Evolutionary conservation across 2,888 invertebrate genomes (phyloP), one percentile per base, ranked within the genome.

Genomic region (Acrobasis suavella): DNA sequence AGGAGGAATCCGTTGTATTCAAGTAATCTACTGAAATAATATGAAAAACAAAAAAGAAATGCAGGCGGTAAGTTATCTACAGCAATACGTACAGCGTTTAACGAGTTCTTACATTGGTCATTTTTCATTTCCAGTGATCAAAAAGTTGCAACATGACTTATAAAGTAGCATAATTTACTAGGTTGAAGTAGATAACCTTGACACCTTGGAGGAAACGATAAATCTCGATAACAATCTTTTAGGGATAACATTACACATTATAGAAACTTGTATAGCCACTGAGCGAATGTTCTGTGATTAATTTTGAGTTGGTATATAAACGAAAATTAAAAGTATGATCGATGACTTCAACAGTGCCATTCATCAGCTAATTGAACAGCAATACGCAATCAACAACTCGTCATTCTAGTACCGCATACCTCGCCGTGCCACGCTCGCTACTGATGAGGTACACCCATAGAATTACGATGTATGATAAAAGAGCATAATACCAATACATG

Each of bases 381-480:
- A 69, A 73, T 79, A 81, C 80, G 80, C 81, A 87, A 89, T 88
- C 84, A 85, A 73, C 72, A 78, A 80, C 78, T 77, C 85, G 85
- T 88, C 86, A 87, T 78, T 78, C 73, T 66, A 75, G 77, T 80
- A 81, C 84, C 82, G 82, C 85, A 83, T 88, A 86, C 82, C 81
- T 78, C 77, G 80, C 79, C 80, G 76, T 80, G 74, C 76, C 75
- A 71, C 62, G 58, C 22, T 22, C 22, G 22, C 52, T 37, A 51
- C 59, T 55, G 66, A 70, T 72, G 70, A 85, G 83, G 85, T 86
- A 91, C 91, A 91, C 91, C 91, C 91, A 89, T 91, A 89, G 87
- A 89, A 89, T 86, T 87, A 76, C 75, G 70, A 69, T 62, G 63
- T 66, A 67, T 71, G 67, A 68, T 73, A 77, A 66, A 86, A 85